phyloP scores from a whole-genome alignment of 1,140 invertebrate genomes.

The Aphelenchoides avenae region DNA sequence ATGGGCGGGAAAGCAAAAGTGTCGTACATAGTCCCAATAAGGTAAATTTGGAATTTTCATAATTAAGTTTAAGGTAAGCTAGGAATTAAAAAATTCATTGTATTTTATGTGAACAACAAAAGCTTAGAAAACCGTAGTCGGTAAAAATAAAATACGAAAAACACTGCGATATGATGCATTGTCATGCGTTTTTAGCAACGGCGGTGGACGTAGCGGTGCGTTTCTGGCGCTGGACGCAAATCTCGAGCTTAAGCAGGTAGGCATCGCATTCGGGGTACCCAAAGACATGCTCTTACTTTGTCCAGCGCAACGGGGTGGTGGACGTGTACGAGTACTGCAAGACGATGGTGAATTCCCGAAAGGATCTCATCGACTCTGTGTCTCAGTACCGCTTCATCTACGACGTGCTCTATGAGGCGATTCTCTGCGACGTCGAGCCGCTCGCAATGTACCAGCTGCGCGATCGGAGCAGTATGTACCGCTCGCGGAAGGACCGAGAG shows the following conservation, averaged over 20 bases:
- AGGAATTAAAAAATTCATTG: no score
- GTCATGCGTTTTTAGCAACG: slow-evolving; percentile 79
- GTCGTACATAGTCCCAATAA: no score
- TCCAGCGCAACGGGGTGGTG: slow-evolving; percentile 59
- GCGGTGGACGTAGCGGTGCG: slow-evolving; percentile 87
- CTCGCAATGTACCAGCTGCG: slow-evolving; percentile 57
- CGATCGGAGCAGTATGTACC: slow-evolving; percentile 55
- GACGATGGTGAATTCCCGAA: slow-evolving; percentile 81
- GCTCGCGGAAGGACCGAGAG: slow-evolving; percentile 52
- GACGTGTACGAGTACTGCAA: slow-evolving; percentile 90
- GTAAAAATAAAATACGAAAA: no score
- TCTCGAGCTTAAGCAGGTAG: no score
- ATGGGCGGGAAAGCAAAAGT: no score
- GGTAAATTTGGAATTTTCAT: no score
- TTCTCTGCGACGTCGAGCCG: slow-evolving; percentile 55
- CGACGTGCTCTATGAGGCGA: slow-evolving; percentile 64
- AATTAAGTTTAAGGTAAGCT: no score
- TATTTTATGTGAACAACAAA: no score
- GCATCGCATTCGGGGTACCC: no score
- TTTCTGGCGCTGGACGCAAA: slow-evolving; percentile 91
- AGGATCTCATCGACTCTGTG: slow-evolving; percentile 86
- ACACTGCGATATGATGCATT: no score
- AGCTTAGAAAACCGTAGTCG: no score
- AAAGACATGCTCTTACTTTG: no score
- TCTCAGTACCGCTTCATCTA: slow-evolving; percentile 96